These are phyloP conservation scores for Zoroaster sp. DNA, from an alignment of 53 echinoderm and acorn worm genomes.

Conservation along the genomic window DNA sequence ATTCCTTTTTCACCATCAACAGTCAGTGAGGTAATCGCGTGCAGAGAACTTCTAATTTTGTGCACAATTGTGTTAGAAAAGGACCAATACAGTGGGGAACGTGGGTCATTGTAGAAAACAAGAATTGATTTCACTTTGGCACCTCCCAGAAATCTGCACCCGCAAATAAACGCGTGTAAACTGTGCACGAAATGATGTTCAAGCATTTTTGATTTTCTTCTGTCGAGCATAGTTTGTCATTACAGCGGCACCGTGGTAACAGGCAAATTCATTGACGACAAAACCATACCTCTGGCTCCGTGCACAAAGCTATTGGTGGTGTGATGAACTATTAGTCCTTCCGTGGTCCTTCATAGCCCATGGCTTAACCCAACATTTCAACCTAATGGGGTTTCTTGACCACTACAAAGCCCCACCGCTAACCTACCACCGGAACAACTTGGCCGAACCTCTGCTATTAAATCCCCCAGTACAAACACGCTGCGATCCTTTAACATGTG, in stretches of 20 bases:
- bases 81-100: background rate
- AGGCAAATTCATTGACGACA: background rate
- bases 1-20: background rate
- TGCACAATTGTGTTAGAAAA: background rate
- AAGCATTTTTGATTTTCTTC: background rate
- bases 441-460: background rate
- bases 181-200: background rate
- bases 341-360: background rate
- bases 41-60: background rate
- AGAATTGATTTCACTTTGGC: background rate
- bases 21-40: background rate
- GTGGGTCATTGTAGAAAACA: background rate
- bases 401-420: background rate
- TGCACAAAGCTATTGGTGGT: background rate
- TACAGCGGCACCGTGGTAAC: background rate
- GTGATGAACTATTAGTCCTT: background rate
- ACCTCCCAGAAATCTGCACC: background rate
- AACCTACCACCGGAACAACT: slow-evolving; percentile 15
- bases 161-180: background rate
- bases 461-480: slow-evolving; percentile 26
- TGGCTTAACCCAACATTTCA: background rate
- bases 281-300: background rate
- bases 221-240: no score
- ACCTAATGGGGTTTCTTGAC: background rate
- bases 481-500: slow-evolving; percentile 21